Evolutionary conservation across 2,113 vertebrate species (phyloP).

Genomic region (Cephalopterus ornatus): DNA sequence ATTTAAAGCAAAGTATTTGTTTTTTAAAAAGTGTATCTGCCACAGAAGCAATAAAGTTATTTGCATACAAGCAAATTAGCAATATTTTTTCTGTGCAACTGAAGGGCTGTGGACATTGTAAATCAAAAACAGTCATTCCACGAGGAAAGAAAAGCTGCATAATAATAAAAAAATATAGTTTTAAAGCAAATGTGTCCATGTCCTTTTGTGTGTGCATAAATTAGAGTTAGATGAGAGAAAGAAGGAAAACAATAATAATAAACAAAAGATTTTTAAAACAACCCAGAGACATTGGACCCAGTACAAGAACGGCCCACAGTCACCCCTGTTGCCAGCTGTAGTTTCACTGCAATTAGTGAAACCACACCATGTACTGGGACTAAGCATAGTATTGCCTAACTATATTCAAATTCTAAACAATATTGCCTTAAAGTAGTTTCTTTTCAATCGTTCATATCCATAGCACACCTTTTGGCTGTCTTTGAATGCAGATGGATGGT

Average conservation of each 20-base stretch:
- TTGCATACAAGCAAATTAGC: neutral
- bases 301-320: neutral
- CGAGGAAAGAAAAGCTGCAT: neutral
- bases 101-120: neutral
- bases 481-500: neutral
- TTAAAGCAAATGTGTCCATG: neutral
- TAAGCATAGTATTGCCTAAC: neutral
- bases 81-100: neutral
- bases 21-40: neutral
- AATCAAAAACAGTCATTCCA: neutral
- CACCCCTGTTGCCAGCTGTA: neutral
- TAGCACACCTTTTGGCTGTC: neutral
- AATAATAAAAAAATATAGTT: neutral
- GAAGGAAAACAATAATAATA: neutral
- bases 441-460: neutral
- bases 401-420: neutral
- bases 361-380: neutral
- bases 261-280: neutral
- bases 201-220: neutral
- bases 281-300: neutral
- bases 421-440: neutral
- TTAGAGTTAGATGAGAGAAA: neutral
- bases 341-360: neutral
- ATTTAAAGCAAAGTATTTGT: neutral
- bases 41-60: neutral